Base-by-base conservation (phyloP, 2,113 vertebrate species). In the Rousettus leschenaultii region DNA sequence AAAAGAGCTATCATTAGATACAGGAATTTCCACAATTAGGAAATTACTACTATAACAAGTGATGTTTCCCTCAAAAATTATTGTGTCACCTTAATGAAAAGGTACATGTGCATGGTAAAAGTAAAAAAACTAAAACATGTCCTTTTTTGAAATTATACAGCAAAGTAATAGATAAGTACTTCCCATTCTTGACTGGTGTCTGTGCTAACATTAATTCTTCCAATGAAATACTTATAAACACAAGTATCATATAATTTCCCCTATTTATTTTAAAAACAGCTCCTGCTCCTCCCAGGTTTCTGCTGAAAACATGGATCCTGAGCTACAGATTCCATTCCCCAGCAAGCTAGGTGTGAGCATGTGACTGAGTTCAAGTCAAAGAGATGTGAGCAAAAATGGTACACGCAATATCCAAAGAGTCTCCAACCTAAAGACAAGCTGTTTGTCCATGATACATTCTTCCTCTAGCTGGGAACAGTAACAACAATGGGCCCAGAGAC, bases 1-100 rank as follows among this genome's bases (percentile, higher is more conserved):
- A 98, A 95, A 63, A 92, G 95, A 97, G 98, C 97, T 96, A 95
- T 95, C 96, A 97, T 95, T 90, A 94, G 61, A 86, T 88, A 75
- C 55, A 74, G 92, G 63, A 83, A 86, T 93, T 96, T 94, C 79
- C 86, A 80, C 87, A 92, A 96, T 97, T 95, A 96, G 95, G 77
- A 96, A 97, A 89, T 77, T 74, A 92, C 68, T 65, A 83, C 86
- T 93, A 95, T 94, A 97, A 96, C 97, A 98, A 97, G 95, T 97
- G 86, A 98, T 97, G 97, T 85, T 96, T 86, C 87, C 85, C 89
- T 96, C 94, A 97, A 63, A 55, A 97, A 97, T 97, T 92, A 59
- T 95, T 97, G 86, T 83, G 40, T 89, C 94, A n/a, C 85, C 90
- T 94, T 98, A 98, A 98, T 82, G 94, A 97, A 97, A 95, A 89